Percentiles rank a stretch among this genome's conserved stretches.
Evolutionary conservation across 2,888 invertebrate species (phyloP).

Genomic region (Eupithecia inturbata): DNA sequence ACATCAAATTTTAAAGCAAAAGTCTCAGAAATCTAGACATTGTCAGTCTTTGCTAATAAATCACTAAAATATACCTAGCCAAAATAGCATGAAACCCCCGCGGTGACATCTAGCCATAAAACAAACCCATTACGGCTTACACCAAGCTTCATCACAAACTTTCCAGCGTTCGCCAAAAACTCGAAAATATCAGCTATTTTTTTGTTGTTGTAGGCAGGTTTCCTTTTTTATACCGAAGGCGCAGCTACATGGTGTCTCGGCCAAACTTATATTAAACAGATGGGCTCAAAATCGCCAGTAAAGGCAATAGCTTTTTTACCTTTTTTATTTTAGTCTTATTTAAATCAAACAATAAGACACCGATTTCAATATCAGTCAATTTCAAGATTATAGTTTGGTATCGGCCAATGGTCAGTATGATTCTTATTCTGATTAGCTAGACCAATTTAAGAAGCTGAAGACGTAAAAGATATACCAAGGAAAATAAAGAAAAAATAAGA

Average conservation of each 20-base stretch:
- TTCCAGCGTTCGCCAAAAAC: constrained; percentile 23
- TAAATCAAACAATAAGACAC: too few relatives aligned
- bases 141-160: constrained; percentile 32
- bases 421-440: too few relatives aligned
- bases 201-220: constrained; percentile 25
- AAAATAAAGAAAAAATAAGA: too few relatives aligned
- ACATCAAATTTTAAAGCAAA: not conserved
- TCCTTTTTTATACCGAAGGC: constrained; percentile 21
- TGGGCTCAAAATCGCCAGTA: too few relatives aligned
- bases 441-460: too few relatives aligned
- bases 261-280: not conserved
- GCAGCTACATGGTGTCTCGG: not conserved
- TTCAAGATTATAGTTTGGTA: too few relatives aligned
- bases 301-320: too few relatives aligned
- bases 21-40: not conserved
- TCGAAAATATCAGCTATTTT: constrained; percentile 35
- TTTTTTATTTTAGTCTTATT: too few relatives aligned
- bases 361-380: too few relatives aligned
- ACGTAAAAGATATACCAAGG: too few relatives aligned
- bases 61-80: not conserved
- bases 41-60: not conserved
- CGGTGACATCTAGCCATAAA: constrained; percentile 15
- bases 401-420: too few relatives aligned
- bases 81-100: constrained; percentile 2
- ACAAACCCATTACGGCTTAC: constrained; percentile 25